Evolutionary conservation across 1,140 invertebrate genomes (phyloP).

Genomic region (Andricus grossulariae): DNA sequence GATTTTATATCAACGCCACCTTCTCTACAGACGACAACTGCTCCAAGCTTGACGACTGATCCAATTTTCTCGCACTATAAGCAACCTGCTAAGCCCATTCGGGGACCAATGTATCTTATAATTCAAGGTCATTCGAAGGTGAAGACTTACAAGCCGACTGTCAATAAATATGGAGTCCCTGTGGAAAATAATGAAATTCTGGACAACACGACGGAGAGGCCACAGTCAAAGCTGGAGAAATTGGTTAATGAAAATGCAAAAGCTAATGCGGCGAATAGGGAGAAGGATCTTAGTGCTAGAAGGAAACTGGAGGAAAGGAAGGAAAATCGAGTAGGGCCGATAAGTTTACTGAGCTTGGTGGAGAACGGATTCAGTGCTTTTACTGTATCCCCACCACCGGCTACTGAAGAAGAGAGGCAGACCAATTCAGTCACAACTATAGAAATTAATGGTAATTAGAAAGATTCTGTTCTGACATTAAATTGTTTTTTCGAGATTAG

Average conservation of each 20-base stretch:
- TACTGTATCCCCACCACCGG: slow-evolving; percentile 42
- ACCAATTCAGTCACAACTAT: slow-evolving; percentile 55
- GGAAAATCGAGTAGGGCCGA: slow-evolving; percentile 39
- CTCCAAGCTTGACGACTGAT: slow-evolving; percentile 74
- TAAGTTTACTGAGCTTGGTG: slow-evolving; percentile 58
- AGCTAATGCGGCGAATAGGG: background rate
- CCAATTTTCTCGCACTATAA: slow-evolving; percentile 80
- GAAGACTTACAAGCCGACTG: slow-evolving; percentile 85
- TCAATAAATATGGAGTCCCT: slow-evolving; percentile 69
- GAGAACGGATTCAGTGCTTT: slow-evolving; percentile 61
- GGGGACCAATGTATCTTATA: slow-evolving; percentile 84
- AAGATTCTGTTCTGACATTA: background rate
- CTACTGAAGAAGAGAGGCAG: slow-evolving; percentile 41
- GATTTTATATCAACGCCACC: slow-evolving; percentile 68
- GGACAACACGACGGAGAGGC: slow-evolving; percentile 46
- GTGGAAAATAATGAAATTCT: slow-evolving; percentile 53
- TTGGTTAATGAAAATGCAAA: slow-evolving; percentile 61
- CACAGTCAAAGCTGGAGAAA: slow-evolving; percentile 61
- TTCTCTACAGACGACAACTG: slow-evolving; percentile 55
- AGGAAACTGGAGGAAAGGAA: slow-evolving; percentile 48
- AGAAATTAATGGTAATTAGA: slow-evolving; percentile 54
- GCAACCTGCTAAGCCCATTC: slow-evolving; percentile 79
- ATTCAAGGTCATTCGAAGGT: slow-evolving; percentile 90
- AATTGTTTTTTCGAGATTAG: slow-evolving; percentile 13
- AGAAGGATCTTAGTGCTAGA: slow-evolving; percentile 38